Evolutionary conservation across 2,113 vertebrate genomes (phyloP), one percentile per base, ranked within the genome.

Genomic region (Phrynocephalus versicolor): DNA sequence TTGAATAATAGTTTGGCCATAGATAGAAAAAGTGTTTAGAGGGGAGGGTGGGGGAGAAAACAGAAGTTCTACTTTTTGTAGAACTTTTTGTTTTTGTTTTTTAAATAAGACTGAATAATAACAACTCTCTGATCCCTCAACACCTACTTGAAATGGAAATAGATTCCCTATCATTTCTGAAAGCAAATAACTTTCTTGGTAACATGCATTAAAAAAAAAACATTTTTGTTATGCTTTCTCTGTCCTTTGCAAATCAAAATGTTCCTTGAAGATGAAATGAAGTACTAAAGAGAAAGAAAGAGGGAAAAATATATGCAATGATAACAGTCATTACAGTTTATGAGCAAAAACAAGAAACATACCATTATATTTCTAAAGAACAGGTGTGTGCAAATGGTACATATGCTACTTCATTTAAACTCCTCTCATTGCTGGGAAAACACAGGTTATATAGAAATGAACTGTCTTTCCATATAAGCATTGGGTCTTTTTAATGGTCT

Each of bases 251-350:
- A 84, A 84, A 77, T 67, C 55, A 3, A 77, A 84, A 30, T 77
- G 74, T 8, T 58, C 65, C 70, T 79, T 79, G 75, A 85, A 71
- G 75, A 57, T 39, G 45, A 85, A 71, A 79, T 51, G 65, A 70
- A n/a, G 19, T 41, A 33, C 39, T 65, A 62, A 8, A 76, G n/a
- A 71, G 23, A 55, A 39, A 71, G 23, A 55, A 2, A 55, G 33
- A 41, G 9, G 23, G 23, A 25, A 19, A 33, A 69, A 69, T 33
- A 16, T 71, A 18, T 35, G 41, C 25, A 65, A 51, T 21, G 65
- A 81, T 81, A 82, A 85, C 37, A 85, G 37, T 69, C 51, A 78
- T 70, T n/a, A 14, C 37, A 57, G 33, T 39, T 33, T 10, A 70
- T 39, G 35, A 70, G 27, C 12, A 60, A 73, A 71, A 82, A 58